Evolutionary conservation across 2,888 invertebrate species (phyloP).

Genomic region (Cataglyphis albicans): DNA sequence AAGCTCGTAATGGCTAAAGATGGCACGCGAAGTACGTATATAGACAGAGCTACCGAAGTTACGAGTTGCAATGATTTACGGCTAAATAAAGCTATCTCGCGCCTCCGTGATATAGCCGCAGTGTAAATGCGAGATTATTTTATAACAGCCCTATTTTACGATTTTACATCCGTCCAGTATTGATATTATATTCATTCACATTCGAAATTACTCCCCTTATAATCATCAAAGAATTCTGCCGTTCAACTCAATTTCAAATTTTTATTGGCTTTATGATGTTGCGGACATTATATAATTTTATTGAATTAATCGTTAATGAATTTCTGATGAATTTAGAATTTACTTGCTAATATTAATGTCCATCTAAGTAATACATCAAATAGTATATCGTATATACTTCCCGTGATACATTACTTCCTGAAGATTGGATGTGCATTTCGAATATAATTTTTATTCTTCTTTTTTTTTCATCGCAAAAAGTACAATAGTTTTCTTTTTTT

Average conservation of each 20-base stretch:
- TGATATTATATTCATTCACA: not conserved
- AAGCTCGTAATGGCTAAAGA: constrained; percentile 42
- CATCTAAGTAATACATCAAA: not conserved
- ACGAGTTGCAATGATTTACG: constrained; percentile 56
- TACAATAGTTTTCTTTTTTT: not conserved
- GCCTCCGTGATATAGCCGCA: constrained; percentile 21
- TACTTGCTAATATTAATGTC: not conserved
- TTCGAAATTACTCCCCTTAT: not conserved
- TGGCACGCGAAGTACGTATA: constrained; percentile 20
- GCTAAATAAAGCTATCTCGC: constrained; percentile 51
- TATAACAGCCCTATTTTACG: constrained; percentile 36
- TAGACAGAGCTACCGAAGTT: constrained; percentile 46
- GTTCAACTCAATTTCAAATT: not conserved
- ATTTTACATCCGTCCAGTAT: not conserved
- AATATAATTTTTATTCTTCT: not conserved
- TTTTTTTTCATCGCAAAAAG: not conserved
- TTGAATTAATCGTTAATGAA: not conserved
- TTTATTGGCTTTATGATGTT: not conserved
- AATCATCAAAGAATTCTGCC: not conserved
- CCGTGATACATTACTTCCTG: not conserved
- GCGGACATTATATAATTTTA: not conserved
- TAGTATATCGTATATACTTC: not conserved
- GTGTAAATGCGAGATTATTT: constrained; percentile 44
- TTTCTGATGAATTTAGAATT: not conserved
- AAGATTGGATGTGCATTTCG: not conserved